Evolutionary conservation across 2,797 vertebrate genomes (phyloP).

Genomic region (Acestrorhynchus altus): DNA sequence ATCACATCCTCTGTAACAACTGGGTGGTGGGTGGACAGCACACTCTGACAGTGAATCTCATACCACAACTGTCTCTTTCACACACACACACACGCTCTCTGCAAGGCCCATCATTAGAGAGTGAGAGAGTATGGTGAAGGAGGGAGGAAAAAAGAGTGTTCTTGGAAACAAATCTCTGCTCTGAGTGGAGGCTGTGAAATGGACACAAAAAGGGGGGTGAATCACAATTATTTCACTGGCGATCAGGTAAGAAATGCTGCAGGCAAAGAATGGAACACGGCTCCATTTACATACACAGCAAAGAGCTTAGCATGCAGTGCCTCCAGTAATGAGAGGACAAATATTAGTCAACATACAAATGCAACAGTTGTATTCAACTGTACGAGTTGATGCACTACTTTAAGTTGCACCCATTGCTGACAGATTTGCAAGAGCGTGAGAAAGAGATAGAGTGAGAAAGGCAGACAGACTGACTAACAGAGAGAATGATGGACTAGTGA

Average conservation of each 20-base stretch:
- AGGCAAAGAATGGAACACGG: slow-evolving; percentile 4
- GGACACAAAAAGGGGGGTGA: slow-evolving; percentile 13
- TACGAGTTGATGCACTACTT: too few relatives aligned
- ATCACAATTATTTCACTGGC: slow-evolving; percentile 54
- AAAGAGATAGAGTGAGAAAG: too few relatives aligned
- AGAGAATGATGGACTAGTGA: too few relatives aligned
- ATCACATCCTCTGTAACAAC: slow-evolving; percentile 61
- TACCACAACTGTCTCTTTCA: slow-evolving; percentile 35
- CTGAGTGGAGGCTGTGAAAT: slow-evolving; percentile 50
- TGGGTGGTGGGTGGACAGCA: slow-evolving; percentile 61
- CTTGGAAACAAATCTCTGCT: slow-evolving; percentile 52
- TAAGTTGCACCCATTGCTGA: too few relatives aligned
- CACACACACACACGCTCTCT: slow-evolving; percentile 42
- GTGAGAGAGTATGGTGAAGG: slow-evolving; percentile 40
- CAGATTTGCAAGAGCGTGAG: too few relatives aligned
- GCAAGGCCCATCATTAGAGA: slow-evolving; percentile 52
- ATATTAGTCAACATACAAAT: slow-evolving; percentile 2
- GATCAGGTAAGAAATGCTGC: slow-evolving; percentile 27
- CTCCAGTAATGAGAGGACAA: slow-evolving; percentile 26
- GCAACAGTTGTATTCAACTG: not conserved
- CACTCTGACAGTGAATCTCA: slow-evolving; percentile 57
- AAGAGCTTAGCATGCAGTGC: slow-evolving; percentile 21
- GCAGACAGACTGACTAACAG: too few relatives aligned
- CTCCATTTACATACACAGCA: slow-evolving; percentile 29
- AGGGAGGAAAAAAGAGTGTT: slow-evolving; percentile 14